Conservation (phyloP, 2,113 vertebrate species). For the Puntigrus tetrazona region DNA sequence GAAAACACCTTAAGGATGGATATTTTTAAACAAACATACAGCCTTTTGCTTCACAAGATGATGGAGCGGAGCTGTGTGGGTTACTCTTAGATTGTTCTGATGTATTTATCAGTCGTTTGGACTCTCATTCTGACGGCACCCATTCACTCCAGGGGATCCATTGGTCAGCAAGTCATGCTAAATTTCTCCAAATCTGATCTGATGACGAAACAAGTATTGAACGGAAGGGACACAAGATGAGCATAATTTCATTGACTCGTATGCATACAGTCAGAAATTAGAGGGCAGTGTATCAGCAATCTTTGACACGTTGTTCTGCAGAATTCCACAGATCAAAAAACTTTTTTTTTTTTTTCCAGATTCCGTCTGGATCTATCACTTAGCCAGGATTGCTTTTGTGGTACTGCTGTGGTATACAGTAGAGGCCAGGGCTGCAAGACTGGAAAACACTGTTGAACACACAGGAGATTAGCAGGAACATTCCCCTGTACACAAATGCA, state of each 20-base stretch:
- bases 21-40: background rate
- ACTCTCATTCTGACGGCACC: background rate
- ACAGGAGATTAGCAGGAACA: conserved; percentile 58
- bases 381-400: background rate
- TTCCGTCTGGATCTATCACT: background rate
- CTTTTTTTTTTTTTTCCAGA: too few species aligned
- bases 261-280: background rate
- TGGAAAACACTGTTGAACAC: conserved; percentile 54
- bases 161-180: background rate
- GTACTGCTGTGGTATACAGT: background rate
- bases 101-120: background rate
- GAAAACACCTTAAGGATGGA: background rate
- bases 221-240: background rate
- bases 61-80: background rate
- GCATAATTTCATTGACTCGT: background rate
- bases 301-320: background rate
- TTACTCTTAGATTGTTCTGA: background rate
- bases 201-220: background rate
- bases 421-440: conserved; percentile 54
- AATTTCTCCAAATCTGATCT: background rate
- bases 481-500: conserved; percentile 68
- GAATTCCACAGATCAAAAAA: background rate
- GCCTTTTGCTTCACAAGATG: background rate
- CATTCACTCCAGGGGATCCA: background rate
- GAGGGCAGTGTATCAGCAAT: background rate